phyloP scores from a whole-genome alignment of 2,888 invertebrate genomes.

The Therioaphis trifolii region DNA sequence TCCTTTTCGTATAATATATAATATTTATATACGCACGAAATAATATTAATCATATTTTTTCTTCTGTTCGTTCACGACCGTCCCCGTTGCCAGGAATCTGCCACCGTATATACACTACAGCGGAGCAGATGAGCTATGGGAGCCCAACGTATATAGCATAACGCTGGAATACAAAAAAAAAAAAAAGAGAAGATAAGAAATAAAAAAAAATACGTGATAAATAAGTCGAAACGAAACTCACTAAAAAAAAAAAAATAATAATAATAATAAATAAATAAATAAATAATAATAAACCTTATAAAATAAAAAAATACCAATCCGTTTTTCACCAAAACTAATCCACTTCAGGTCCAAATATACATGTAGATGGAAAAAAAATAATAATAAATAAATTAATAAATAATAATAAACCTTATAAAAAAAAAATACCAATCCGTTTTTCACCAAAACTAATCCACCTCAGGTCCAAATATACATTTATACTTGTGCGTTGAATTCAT shows the following conservation, averaged over 20 bases:
- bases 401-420: too few species aligned
- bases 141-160: neutral
- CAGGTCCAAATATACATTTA: neutral
- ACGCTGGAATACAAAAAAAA: constrained; percentile 9
- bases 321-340: constrained; percentile 16
- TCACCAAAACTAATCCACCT: constrained; percentile 14
- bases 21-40: neutral
- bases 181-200: neutral
- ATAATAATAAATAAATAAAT: neutral
- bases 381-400: neutral
- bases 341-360: constrained; percentile 3
- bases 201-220: neutral
- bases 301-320: constrained; percentile 11
- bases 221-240: constrained; percentile 2
- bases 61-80: neutral
- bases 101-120: too few species aligned
- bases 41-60: neutral
- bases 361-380: neutral
- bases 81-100: constrained; percentile 45
- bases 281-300: too few species aligned
- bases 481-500: neutral
- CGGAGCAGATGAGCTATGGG: constrained; percentile 6
- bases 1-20: neutral
- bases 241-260: too few species aligned
- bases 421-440: constrained; percentile 8